Evolutionary conservation across 2,888 invertebrate genomes (phyloP), one percentile per base, ranked within the genome.

Genomic region (Melinaea marsaeus): DNA sequence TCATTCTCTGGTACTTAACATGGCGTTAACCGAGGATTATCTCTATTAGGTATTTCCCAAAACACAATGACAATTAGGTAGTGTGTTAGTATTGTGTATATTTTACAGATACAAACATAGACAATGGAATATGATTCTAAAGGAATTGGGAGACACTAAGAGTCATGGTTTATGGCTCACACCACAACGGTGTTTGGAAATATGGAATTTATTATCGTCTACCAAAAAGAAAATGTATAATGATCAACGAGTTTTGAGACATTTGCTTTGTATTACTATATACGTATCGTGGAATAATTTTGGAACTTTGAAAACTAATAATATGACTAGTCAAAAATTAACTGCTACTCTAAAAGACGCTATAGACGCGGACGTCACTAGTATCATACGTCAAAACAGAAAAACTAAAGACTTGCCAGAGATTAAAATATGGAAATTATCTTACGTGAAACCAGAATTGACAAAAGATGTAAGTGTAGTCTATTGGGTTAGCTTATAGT

Each of bases 41-140:
- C 22, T 22, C 1, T 22, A 22, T 22, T 22, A 22, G 22, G 22
- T 22, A 22, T 22, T 22, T 22, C 22, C 22, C 22, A 22, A 22
- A 22, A 22, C 22, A 22, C 22, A 22, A 22, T 22, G 22, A 22
- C 22, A 22, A 22, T 22, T 22, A 22, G 22, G 22, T 22, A 22
- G 22, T 22, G 22, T 22, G 22, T 22, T 22, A 22, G 22, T 22
- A 22, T 22, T 22, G 22, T 22, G 22, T 9, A 42, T 42, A 9
- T 42, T 42, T 42, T 42, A 6, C 68, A 89, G 90, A 68, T 84
- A 73, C 63, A 84, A 80, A 71, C 86, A 86, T 63, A 83, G 88
- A 0, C 78, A 77, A 37, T 90, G 89, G 90, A 81, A 79, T 58
- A 82, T 86, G 77, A 86, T 88, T 65, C 55, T 88, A 6, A 82